Evolutionary conservation across 2,113 vertebrate genomes (phyloP).

Genomic region (Telmatochromis bifrenatus): DNA sequence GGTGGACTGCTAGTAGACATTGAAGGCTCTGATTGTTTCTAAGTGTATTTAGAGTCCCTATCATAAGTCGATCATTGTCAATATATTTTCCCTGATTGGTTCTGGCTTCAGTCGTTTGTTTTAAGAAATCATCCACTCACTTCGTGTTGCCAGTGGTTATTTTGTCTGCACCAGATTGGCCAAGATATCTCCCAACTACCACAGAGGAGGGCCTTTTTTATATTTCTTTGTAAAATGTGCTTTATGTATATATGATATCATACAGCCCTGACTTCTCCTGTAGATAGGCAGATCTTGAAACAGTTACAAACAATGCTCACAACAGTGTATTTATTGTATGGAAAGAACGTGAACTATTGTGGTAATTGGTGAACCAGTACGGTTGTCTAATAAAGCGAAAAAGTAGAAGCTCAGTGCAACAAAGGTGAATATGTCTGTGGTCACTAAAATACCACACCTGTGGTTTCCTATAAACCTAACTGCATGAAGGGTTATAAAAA

Average conservation of each 20-base stretch:
- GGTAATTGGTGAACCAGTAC: neutral
- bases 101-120: rapidly evolving
- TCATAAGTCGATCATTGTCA: rapidly evolving
- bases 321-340: neutral
- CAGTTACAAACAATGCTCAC: neutral
- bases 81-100: neutral
- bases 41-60: neutral
- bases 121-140: neutral
- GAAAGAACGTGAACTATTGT: neutral
- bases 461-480: neutral
- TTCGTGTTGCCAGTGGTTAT: neutral
- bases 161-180: neutral
- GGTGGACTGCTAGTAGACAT: neutral
- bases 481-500: neutral
- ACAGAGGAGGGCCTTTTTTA: neutral
- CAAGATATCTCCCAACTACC: neutral
- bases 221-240: neutral
- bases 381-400: neutral
- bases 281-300: rapidly evolving
- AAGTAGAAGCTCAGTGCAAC: neutral
- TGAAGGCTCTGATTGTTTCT: neutral
- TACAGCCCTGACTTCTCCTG: neutral
- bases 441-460: neutral
- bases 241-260: neutral
- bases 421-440: neutral